These are phyloP conservation scores for Apodemia duryi DNA, from an alignment of 2,888 invertebrate genomes.

Conservation along the genomic window DNA sequence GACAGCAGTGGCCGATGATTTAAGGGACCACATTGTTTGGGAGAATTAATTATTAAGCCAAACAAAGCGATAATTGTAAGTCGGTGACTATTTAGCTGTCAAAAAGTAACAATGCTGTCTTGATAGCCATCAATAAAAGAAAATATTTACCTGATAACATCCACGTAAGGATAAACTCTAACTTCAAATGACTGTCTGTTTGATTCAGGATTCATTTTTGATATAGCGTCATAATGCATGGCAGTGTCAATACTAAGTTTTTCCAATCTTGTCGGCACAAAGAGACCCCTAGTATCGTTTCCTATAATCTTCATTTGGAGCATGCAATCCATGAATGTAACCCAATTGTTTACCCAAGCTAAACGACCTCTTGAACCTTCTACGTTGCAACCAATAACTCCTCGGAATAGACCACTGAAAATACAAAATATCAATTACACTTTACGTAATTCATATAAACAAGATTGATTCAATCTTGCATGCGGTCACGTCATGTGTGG, in stretches of 20 bases:
- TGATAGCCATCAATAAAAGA: too few relatives aligned
- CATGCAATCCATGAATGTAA: conserved; percentile 93
- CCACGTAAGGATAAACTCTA: conserved; percentile 67
- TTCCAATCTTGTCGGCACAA: conserved; percentile 87
- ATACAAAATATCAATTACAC: conserved; percentile 34
- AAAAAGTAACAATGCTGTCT: too few relatives aligned
- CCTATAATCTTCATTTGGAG: conserved; percentile 89
- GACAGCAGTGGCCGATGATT: too few relatives aligned
- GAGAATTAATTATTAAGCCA: too few relatives aligned
- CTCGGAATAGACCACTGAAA: conserved; percentile 78
- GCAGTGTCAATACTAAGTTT: conserved; percentile 83
- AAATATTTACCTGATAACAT: conserved; percentile 61
- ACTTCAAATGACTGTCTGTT: conserved; percentile 65
- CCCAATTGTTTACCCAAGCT: conserved; percentile 91
- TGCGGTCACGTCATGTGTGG: too few relatives aligned
- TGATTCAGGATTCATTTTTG: conserved; percentile 66
- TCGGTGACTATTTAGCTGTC: too few relatives aligned
- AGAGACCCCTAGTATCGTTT: conserved; percentile 83
- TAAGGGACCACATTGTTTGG: too few relatives aligned
- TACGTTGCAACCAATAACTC: conserved; percentile 75
- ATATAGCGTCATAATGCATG: conserved; percentile 76
- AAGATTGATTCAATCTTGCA: too few relatives aligned
- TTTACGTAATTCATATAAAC: too few relatives aligned
- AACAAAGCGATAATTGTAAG: too few relatives aligned
- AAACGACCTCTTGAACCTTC: conserved; percentile 73